phyloP scores from a whole-genome alignment of 2,888 invertebrate species.

The Eupeodes latifasciatus region DNA sequence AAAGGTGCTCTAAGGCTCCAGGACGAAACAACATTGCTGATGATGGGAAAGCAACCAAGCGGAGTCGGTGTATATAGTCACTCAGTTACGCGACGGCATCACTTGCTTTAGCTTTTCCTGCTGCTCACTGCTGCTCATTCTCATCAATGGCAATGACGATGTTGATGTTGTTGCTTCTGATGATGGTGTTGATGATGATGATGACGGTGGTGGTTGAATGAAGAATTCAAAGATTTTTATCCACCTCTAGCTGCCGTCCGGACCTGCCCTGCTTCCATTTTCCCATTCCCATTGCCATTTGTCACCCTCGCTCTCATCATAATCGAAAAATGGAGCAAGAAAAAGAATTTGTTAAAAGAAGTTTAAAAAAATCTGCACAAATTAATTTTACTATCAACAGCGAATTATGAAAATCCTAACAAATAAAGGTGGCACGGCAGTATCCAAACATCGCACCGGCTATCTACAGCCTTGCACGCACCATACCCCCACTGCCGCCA shows the following conservation, averaged over 20 bases:
- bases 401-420: constrained; percentile 76
- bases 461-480: constrained; percentile 71
- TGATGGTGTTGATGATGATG: constrained; percentile 22
- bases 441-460: constrained; percentile 57
- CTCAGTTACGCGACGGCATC: constrained; percentile 40
- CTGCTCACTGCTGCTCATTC: constrained; percentile 8
- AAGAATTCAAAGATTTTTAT: constrained; percentile 67
- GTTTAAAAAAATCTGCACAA: constrained; percentile 72
- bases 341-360: constrained; percentile 13
- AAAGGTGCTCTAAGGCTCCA: neutral
- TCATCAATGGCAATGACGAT: constrained; percentile 61
- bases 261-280: neutral
- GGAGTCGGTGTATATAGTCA: constrained; percentile 37
- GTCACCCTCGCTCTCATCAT: neutral
- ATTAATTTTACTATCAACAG: constrained; percentile 76
- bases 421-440: constrained; percentile 70
- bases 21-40: constrained; percentile 35
- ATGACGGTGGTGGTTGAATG: constrained; percentile 65
- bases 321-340: constrained; percentile 24
- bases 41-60: constrained; percentile 27
- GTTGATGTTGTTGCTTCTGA: constrained; percentile 22
- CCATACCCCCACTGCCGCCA: neutral
- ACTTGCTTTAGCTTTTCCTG: neutral
- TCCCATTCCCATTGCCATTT: too few relatives aligned
- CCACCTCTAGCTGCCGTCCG: constrained; percentile 12